Base-by-base conservation (phyloP, 30 jellyfish, hydroid and myxozoan species). In the Cassiopea andromeda region DNA sequence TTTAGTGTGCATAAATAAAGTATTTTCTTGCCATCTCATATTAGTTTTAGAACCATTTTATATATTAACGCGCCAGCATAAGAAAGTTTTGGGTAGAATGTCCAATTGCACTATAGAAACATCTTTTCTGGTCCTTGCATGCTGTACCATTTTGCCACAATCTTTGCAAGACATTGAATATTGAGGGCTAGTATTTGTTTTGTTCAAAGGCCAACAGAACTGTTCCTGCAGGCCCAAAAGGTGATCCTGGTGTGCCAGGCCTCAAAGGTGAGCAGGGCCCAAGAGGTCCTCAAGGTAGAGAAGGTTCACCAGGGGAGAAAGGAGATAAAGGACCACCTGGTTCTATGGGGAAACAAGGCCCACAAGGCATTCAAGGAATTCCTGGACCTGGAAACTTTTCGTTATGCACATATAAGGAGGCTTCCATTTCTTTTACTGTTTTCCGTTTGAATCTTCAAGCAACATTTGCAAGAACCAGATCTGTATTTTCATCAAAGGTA, bases 271-370 rank as follows among this genome's bases (percentile, higher is more conserved):
- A 91, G 2, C 76, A 6, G 57, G 97, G 97, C 10, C 73, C 73
- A 12, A 61, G 0, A 43, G 94, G 94, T 19, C 72, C 80, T 1
- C 59, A 66, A 44, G 94, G 94, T 14, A 13, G 17, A 17, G 66
- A 69, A 48, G 94, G 94, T 4, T 15, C 60, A 38, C 80, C 44
- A 16, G 94, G 94, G 1, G 47, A 6, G 68, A 57, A 68, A 54
- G 94, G 94, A 44, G 80, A 50, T 46, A 84, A 59, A 67, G 94
- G 94, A 16, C 90, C 86, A 1, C n/a, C 71, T 48, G 94, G 94
- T n/a, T 60, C 50, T 49, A 38, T 60, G 68, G 94, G 94, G n/a
- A 57, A 43, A 16, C 94, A 87, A 87, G 94, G 94, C 38, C 82
- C 68, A n/a, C 59, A 58, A 45, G 94, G 94, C 14, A 59, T 69